Percentiles rank a stretch among this genome's conserved stretches.
phyloP scores from a whole-genome alignment of 2,888 invertebrate species.

The Abrostola triplasia region DNA sequence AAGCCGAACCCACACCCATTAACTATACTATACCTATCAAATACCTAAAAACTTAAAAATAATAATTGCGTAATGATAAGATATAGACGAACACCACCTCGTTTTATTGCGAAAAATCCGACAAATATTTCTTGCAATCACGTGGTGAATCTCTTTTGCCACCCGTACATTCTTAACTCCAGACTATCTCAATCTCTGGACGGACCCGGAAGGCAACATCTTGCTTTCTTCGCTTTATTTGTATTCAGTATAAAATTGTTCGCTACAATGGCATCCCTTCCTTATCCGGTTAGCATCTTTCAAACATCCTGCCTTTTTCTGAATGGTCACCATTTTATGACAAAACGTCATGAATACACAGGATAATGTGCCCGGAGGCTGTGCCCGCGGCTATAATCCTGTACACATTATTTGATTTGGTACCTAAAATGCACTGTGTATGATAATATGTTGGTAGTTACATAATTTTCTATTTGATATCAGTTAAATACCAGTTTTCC shows the following conservation, averaged over 20 bases:
- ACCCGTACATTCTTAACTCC: constrained; percentile 32
- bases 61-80: no score
- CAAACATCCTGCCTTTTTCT: constrained; percentile 20
- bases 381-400: background rate
- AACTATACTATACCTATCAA: no score
- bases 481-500: no score
- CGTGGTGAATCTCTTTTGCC: constrained; percentile 17
- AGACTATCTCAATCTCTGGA: constrained; percentile 42
- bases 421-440: no score
- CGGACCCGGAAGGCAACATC: constrained; percentile 44
- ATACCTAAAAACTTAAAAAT: no score
- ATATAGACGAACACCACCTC: background rate
- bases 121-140: background rate
- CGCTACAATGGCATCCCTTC: constrained; percentile 24
- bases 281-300: constrained; percentile 29
- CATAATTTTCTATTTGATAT: no score
- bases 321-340: constrained; percentile 8
- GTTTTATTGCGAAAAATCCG: background rate
- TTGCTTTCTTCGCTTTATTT: constrained; percentile 42
- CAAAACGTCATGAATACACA: background rate
- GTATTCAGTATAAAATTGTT: constrained; percentile 39
- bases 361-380: background rate
- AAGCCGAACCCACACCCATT: no score
- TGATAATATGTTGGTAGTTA: no score
- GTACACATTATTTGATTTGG: no score